phyloP scores from a whole-genome alignment of 2,113 vertebrate genomes.

The Ciconia maguari region DNA sequence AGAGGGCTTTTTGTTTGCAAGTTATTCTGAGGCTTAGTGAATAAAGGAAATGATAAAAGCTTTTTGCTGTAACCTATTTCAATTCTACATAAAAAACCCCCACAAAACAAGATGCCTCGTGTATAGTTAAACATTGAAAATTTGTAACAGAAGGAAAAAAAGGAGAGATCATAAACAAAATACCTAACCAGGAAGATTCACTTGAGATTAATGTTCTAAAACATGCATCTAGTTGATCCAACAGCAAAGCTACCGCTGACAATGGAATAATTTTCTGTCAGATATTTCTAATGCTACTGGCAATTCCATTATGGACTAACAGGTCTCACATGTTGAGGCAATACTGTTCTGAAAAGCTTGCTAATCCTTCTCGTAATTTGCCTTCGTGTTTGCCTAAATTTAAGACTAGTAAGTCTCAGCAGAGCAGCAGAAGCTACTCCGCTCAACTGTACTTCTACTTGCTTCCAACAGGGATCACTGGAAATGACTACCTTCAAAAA shows the following conservation, averaged over 20 bases:
- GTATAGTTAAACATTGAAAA: neutral
- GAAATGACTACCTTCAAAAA: neutral
- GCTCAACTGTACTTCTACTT: neutral
- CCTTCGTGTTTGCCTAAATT: neutral
- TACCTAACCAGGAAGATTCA: neutral
- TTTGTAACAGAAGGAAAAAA: neutral
- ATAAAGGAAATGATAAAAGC: neutral
- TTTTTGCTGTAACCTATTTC: neutral
- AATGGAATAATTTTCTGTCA: neutral
- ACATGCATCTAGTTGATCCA: neutral
- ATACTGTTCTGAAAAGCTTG: neutral
- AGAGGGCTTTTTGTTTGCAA: neutral
- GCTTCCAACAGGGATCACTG: neutral
- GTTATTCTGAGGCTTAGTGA: neutral
- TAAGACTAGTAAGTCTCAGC: neutral
- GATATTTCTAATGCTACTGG: neutral
- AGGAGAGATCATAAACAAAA: neutral
- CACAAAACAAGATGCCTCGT: neutral
- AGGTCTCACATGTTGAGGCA: neutral
- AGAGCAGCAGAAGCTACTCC: neutral
- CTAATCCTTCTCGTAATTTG: neutral
- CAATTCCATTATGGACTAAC: neutral
- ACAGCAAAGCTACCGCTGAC: neutral
- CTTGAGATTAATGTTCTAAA: neutral
- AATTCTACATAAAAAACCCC: neutral